phyloP scores from a whole-genome alignment of 2,797 vertebrate genomes.

The Botia almorhae region DNA sequence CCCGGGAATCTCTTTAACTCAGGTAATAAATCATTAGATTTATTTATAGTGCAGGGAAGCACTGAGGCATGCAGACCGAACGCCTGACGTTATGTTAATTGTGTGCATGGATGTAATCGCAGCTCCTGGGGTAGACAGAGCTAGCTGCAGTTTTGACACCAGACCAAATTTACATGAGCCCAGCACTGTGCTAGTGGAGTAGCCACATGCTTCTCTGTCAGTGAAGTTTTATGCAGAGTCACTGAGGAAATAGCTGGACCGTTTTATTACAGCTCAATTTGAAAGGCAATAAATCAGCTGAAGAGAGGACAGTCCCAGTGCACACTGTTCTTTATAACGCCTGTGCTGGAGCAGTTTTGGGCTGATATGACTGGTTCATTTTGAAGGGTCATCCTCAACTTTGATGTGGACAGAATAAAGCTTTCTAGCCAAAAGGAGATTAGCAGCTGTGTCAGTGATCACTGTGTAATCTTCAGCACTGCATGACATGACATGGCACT shows the following conservation, averaged over 20 bases:
- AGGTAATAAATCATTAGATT: conserved; percentile 76
- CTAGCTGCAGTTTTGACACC: neutral
- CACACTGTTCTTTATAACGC: conserved; percentile 65
- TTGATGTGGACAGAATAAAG: conserved; percentile 64
- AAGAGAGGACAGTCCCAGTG: neutral
- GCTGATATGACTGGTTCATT: conserved; percentile 65
- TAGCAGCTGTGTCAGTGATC: neutral
- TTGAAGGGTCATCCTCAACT: conserved; percentile 84
- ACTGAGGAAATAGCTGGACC: conserved; percentile 11
- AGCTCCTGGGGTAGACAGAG: neutral
- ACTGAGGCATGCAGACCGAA: conserved; percentile 13
- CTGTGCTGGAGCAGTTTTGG: conserved; percentile 69
- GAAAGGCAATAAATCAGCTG: conserved; percentile 33
- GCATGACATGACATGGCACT: neutral
- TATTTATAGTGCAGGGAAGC: conserved; percentile 76
- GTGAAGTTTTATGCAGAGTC: neutral
- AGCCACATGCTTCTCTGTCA: conserved; percentile 25
- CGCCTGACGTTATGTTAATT: conserved; percentile 12
- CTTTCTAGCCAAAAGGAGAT: conserved; percentile 58
- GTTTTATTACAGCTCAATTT: conserved; percentile 47
- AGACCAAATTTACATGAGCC: neutral
- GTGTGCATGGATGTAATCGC: neutral
- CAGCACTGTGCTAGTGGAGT: neutral
- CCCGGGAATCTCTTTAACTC: conserved; percentile 89
- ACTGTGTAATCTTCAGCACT: neutral